Evolutionary conservation across 2,113 vertebrate species (phyloP).

Genomic region (Neotragus moschatus): DNA sequence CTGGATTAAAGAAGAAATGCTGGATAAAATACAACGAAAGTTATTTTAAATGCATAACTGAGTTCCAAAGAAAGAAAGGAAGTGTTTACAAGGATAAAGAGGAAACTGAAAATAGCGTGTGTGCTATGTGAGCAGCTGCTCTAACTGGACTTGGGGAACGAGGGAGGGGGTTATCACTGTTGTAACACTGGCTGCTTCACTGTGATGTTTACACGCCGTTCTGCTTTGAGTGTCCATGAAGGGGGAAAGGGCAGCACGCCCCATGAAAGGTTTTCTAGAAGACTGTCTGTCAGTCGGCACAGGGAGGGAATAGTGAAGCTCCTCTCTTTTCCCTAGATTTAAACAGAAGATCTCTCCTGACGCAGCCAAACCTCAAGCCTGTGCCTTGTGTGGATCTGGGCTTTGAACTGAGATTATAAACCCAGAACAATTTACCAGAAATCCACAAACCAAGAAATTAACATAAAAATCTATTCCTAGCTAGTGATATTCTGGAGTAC

Average conservation of each 20-base stretch:
- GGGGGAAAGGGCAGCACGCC: neutral
- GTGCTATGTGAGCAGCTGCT: neutral
- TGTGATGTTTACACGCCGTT: neutral
- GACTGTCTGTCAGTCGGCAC: neutral
- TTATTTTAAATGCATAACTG: neutral
- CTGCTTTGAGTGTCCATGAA: neutral
- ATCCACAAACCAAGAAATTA: constrained; percentile 38
- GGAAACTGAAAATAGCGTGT: neutral
- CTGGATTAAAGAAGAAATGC: neutral
- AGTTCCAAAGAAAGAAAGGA: neutral
- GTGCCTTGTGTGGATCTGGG: neutral
- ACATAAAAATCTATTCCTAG: neutral
- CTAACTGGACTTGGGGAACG: neutral
- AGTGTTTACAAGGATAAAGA: neutral
- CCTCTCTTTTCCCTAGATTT: neutral
- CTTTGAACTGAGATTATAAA: constrained; percentile 19
- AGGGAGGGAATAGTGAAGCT: neutral
- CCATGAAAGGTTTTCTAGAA: neutral
- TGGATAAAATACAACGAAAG: neutral
- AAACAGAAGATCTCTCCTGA: neutral
- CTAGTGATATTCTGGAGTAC: neutral
- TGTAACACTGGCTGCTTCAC: neutral
- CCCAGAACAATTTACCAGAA: constrained; percentile 10
- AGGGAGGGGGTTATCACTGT: neutral
- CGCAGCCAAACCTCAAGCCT: neutral